Evolutionary conservation across 1,140 invertebrate genomes (phyloP).

Genomic region (Glomeris maerens): DNA sequence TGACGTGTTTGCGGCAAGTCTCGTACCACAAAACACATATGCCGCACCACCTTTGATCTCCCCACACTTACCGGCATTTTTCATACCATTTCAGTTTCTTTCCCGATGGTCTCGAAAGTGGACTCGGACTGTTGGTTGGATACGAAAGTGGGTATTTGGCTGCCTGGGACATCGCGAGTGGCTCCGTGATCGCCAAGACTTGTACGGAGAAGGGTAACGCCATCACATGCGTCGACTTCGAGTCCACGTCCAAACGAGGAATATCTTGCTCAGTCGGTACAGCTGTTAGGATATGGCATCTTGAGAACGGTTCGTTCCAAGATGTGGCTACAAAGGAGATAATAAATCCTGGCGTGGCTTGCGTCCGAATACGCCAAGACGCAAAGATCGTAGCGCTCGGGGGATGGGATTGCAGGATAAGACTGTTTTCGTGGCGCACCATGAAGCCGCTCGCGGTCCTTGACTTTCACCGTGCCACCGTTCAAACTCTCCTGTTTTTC

Average conservation of each 20-base stretch:
- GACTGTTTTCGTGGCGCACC: slow-evolving; percentile 63
- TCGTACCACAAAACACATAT: too few species aligned
- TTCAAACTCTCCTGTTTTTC: slow-evolving; percentile 3
- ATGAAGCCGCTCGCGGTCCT: slow-evolving; percentile 56
- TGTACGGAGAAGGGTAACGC: slow-evolving; percentile 5
- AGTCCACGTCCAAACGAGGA: neutral
- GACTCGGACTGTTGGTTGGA: slow-evolving; percentile 1
- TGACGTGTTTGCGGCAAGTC: too few species aligned
- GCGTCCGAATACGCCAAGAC: slow-evolving; percentile 50
- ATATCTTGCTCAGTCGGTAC: neutral
- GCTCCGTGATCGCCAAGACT: neutral
- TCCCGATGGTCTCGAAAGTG: too few species aligned
- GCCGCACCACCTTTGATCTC: too few species aligned
- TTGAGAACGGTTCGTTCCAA: neutral
- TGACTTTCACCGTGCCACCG: slow-evolving; percentile 24
- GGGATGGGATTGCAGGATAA: slow-evolving; percentile 57
- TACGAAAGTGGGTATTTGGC: slow-evolving; percentile 7
- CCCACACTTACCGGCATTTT: too few species aligned
- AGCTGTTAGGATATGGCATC: neutral
- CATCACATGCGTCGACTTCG: slow-evolving; percentile 7
- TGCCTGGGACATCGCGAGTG: neutral
- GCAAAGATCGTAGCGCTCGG: slow-evolving; percentile 56
- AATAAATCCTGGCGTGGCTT: slow-evolving; percentile 52
- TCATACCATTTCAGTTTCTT: too few species aligned
- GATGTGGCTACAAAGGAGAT: neutral